Evolutionary conservation across 2,888 invertebrate species (phyloP), one percentile per base, ranked within the genome.

Genomic region (Drosophila robusta): DNA sequence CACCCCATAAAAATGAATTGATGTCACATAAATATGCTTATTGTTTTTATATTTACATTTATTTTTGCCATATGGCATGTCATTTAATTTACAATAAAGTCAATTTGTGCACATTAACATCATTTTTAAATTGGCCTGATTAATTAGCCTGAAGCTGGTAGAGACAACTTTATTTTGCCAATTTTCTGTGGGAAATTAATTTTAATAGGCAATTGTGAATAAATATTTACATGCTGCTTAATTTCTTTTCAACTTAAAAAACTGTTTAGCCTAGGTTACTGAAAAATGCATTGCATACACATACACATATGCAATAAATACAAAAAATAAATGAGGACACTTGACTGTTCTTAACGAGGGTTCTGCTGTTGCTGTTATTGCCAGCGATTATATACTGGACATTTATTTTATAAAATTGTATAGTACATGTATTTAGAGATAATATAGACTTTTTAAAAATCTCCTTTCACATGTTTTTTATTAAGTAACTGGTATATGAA

Each of bases 51-150:
- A 29, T 47, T 14, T 38, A 14, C 18, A 11, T 9, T 29, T 52
- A 49, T 49, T 22, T n/a, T 16, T 8, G 18, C 39, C 49, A 24
- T 45, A 38, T 56, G 24, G n/a, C 26, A 39, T 56, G 45, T 14
- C 41, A 54, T 62, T 73, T 54, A 46, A 44, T 38, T 62, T 67
- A 44, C 50, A 57, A 75, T 54, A 46, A 57, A 57, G 42, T 58
- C 39, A 49, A 56, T 62, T 70, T 62, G 45, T 56, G 62, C 61
- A 39, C 22, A 55, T 32, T 50, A 68, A 42, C 38, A 54, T 22
- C 26, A 12, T 7, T 24, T 24, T 50, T 46, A 8, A 51, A 58
- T 55, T 24, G 11, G 14, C 12, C 14, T 22, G 54, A 65, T 46
- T 65, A 65, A 64, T 32, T 52, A 39, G 34, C 14, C 6, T 16